A percentile compares a stretch with the other conserved stretches of the same genome.
phyloP scores from a whole-genome alignment of 2,113 vertebrate genomes.

The Argyrosomus japonicus region DNA sequence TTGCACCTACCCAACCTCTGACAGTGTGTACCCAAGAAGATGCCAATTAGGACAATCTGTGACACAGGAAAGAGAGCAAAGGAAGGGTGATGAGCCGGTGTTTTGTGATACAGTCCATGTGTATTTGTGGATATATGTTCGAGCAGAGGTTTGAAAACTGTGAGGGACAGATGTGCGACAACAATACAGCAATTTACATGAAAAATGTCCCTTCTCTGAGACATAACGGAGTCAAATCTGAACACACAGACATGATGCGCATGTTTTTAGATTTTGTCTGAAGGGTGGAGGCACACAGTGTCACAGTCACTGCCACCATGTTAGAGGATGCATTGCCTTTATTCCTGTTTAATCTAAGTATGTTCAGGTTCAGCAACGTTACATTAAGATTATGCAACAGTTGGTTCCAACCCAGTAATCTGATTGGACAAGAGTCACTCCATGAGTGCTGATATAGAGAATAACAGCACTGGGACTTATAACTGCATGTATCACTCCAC shows the following conservation, averaged over 20 bases:
- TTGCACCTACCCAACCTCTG: neutral
- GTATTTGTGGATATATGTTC: neutral
- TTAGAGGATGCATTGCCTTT: neutral
- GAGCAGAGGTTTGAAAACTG: neutral
- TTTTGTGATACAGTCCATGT: neutral
- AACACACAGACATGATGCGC: neutral
- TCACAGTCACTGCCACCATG: neutral
- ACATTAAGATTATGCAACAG: neutral
- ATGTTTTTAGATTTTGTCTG: neutral
- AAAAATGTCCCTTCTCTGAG: neutral
- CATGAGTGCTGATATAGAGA: no score
- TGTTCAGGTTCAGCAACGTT: constrained; percentile 19
- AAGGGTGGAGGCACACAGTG: neutral
- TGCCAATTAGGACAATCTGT: constrained; percentile 8
- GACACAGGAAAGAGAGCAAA: neutral
- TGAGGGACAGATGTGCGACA: neutral
- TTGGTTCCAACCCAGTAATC: no score
- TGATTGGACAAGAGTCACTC: no score
- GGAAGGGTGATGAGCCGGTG: neutral
- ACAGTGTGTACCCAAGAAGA: neutral
- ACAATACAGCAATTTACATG: neutral
- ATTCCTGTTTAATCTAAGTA: neutral
- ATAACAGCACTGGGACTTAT: no score
- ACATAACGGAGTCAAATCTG: neutral
- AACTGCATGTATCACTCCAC: no score